Evolutionary conservation across 1,140 invertebrate genomes (phyloP), one percentile per base, ranked within the genome.

Genomic region (Megathymus violae): DNA sequence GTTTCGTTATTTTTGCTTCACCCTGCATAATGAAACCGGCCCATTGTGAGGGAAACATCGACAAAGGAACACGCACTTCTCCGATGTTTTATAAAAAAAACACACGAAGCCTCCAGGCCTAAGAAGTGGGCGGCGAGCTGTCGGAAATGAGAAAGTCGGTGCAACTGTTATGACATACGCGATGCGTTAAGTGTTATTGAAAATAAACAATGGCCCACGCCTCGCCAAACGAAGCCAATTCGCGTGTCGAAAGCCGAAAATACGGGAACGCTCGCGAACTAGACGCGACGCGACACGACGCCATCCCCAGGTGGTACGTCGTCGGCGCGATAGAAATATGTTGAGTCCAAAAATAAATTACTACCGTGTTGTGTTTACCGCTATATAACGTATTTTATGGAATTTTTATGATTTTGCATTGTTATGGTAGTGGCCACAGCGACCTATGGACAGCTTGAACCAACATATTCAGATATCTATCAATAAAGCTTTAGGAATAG

Each of bases 131-230:
- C 82, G 82, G 78, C 64, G 66, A 71, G 58, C 50, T 74, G 75
- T 82, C 82, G 82, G 83, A 82, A 84, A 82, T 73, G 80, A 79
- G 83, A 85, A 85, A 89, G 79, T 76, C 75, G 75, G 71, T 79
- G 82, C 85, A 89, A 87, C 87, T 89, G 87, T 86, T 88, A 88
- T 88, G 84, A 85, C 87, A 87, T 85, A 84, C 84, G 80, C 80
- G 79, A 71, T 86, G 80, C 80, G 81, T 81, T 82, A 81, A 80
- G 71, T 81, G 76, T 76, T 78, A 76, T 82, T 78, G 74, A 87
- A 86, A 83, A 84, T 83, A 85, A 89, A 87, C 78, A 85, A 77
- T 61, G 62, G 63, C 14, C 27, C 22, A 62, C 59, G 69, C 65
- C 62, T 71, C 76, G 34, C 4, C 34, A 36, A 80, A 80, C 76